Conservation (phyloP, 2,888 invertebrate species). For the Napeogenes sylphis region DNA sequence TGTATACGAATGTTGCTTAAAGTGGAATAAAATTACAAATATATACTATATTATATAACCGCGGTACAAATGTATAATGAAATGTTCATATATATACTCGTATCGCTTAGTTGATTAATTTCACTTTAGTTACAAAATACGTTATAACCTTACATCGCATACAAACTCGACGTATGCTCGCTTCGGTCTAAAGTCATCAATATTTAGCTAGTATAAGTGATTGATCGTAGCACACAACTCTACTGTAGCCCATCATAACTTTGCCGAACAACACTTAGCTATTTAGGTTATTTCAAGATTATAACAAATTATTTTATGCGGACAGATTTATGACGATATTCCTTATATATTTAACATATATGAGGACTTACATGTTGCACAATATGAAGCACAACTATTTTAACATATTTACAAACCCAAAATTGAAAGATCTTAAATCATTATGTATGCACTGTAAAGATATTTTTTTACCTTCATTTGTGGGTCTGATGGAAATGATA, state of each 20-base stretch:
- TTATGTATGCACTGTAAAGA: no score
- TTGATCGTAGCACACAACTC: constrained; percentile 49
- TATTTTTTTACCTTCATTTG: no score
- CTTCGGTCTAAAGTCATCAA: constrained; percentile 25
- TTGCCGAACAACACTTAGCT: constrained; percentile 18
- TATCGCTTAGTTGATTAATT: neutral
- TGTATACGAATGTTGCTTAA: no score
- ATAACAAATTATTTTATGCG: constrained; percentile 16
- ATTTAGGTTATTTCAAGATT: constrained; percentile 16
- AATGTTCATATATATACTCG: no score
- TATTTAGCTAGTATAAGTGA: constrained; percentile 41
- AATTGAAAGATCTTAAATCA: no score
- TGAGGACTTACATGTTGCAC: neutral
- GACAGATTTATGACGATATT: constrained; percentile 4
- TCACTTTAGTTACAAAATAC: constrained; percentile 7
- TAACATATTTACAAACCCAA: no score
- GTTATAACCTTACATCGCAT: neutral
- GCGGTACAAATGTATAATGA: no score
- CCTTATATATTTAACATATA: neutral
- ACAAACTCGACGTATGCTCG: neutral
- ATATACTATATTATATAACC: no score
- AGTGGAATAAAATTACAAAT: no score
- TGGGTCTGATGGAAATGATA: no score
- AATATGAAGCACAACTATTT: neutral
- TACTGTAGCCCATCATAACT: constrained; percentile 22